phyloP scores from a whole-genome alignment of 2,797 vertebrate species.

The Karalla daura region DNA sequence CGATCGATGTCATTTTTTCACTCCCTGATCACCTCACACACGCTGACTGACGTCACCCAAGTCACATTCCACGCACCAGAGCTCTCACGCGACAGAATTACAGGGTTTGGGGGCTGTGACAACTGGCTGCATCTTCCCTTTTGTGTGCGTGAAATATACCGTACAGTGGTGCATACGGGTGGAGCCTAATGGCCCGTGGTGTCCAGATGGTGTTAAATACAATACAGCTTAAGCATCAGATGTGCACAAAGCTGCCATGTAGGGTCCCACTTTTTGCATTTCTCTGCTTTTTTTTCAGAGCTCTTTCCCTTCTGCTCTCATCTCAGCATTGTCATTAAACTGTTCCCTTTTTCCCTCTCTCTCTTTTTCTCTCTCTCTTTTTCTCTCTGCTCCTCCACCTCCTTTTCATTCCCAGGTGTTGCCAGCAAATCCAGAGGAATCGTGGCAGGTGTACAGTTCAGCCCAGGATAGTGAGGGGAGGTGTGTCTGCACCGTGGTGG shows the following conservation, averaged over 20 bases:
- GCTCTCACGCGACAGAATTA: constrained; percentile 30
- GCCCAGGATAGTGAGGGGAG: constrained; percentile 98
- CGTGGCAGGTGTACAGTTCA: constrained; percentile 99
- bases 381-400: not conserved
- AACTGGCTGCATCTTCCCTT: constrained; percentile 28
- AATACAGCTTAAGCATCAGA: constrained; percentile 30
- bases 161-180: constrained; percentile 37
- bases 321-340: not conserved
- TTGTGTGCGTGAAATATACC: constrained; percentile 34
- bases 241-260: not conserved
- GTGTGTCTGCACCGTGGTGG: constrained; percentile 99
- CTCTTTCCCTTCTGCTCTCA: not conserved
- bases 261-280: not conserved
- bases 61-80: constrained; percentile 14
- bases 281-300: not conserved
- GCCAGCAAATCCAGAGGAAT: constrained; percentile 96
- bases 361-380: not conserved
- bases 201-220: constrained; percentile 54
- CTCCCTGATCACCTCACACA: constrained; percentile 6
- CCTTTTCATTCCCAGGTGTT: constrained; percentile 87
- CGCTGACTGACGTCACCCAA: constrained; percentile 19
- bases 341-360: no score
- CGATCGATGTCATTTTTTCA: constrained; percentile 13
- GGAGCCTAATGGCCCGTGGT: constrained; percentile 46
- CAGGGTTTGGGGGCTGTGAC: constrained; percentile 4